Evolutionary conservation across 2,888 invertebrate species (phyloP), one percentile per base, ranked within the genome.

Genomic region (Lysandra bellargus): DNA sequence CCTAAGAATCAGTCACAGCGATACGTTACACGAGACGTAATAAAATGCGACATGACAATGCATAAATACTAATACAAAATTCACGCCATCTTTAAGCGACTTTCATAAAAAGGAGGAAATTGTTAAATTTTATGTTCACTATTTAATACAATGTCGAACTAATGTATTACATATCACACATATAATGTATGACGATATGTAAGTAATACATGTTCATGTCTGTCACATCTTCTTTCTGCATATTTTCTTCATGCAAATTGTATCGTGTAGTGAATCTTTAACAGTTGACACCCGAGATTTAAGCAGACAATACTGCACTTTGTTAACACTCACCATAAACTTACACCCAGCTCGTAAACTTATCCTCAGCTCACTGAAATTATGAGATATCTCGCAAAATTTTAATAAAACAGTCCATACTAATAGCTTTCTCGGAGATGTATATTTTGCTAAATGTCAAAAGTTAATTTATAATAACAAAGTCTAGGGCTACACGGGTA

Each of bases 251-350:
- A 6, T 40, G 69, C 33, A 14, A 69, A 14, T 37, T 3, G 69
- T 4, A 69, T 14, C 69, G 33, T 69, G 69, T 69, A 69, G 69
- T 69, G 1, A 37, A 5, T 5, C 4, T 17, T 4, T 17, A 37
- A 69, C 76, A 76, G 76, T 53, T 30, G 53, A 69, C 69, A 69
- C 69, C 69, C 53, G 76, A 76, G 76, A 76, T 76, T 57, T 76
- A 76, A 53, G 53, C 49, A 76, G 76, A 76, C 76, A 76, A 76
- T 76, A 57, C 76, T 76, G 14, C 75, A 75, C 53, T 53, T 53
- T 53, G 76, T 76, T 76, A 53, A 53, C 76, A 76, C 53, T 33
- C 30, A 57, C 76, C 69, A 69, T 76, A 53, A 76, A 53, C 53
- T 76, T 14, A 76, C 44, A 30, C 53, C 53, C 33, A 0, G 57